A percentile compares a stretch with the other conserved stretches of the same genome.
Conservation (phyloP, 1,140 invertebrate species). For the Lutraria rhynchaena region DNA sequence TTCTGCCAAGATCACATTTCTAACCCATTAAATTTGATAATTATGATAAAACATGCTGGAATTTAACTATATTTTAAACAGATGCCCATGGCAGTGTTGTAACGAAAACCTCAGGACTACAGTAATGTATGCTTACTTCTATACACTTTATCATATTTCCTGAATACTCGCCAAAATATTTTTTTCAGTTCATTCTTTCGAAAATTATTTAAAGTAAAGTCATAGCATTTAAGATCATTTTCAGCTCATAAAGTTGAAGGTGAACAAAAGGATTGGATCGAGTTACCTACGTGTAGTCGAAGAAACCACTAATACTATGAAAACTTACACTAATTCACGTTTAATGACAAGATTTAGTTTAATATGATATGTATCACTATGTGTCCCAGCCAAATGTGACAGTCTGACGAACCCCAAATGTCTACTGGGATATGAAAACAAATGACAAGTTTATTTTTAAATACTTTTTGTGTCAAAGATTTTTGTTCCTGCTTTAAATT, state of each 20-base stretch:
- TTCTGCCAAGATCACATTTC: slow-evolving; percentile 43
- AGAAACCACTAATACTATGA: slow-evolving; percentile 31
- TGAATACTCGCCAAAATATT: slow-evolving; percentile 37
- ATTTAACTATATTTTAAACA: slow-evolving; percentile 58
- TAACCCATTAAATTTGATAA: slow-evolving; percentile 61
- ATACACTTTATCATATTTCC: slow-evolving; percentile 43
- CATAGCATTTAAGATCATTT: slow-evolving; percentile 54
- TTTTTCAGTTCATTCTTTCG: slow-evolving; percentile 31
- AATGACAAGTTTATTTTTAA: slow-evolving; percentile 60
- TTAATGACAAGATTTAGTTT: slow-evolving; percentile 60
- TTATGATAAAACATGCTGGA: slow-evolving; percentile 59
- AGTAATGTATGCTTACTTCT: slow-evolving; percentile 7
- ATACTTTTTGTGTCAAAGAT: slow-evolving; percentile 24
- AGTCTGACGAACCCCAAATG: slow-evolving; percentile 30
- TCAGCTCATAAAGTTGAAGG: slow-evolving; percentile 49
- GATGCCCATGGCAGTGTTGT: slow-evolving; percentile 42
- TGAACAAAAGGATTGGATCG: slow-evolving; percentile 41
- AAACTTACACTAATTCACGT: slow-evolving; percentile 56
- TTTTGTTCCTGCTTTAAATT: slow-evolving; percentile 7
- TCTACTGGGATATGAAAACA: slow-evolving; percentile 36
- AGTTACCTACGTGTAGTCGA: slow-evolving; percentile 37
- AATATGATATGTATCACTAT: slow-evolving; percentile 59
- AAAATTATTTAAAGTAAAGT: slow-evolving; percentile 45
- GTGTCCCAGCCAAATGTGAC: slow-evolving; percentile 47
- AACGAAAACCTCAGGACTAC: no score